Base-by-base conservation (phyloP, 1,140 invertebrate species). In the Musca vetustissima region DNA sequence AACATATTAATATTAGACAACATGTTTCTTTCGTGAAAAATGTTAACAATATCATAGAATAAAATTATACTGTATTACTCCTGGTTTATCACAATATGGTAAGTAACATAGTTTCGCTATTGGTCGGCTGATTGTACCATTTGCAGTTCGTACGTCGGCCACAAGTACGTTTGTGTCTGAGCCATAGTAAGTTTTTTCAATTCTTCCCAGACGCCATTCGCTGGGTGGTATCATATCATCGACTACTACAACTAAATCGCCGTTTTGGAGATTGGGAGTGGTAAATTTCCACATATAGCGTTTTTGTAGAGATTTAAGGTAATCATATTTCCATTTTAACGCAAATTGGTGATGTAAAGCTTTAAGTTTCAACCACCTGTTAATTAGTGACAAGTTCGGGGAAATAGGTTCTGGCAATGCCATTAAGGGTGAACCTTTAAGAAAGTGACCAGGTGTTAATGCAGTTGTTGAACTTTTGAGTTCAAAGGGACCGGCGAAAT, bases 401-500 rank as follows among this genome's bases (percentile, higher is more conserved):
- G n/a, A n/a, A n/a, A n/a, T n/a, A n/a, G n/a, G n/a, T n/a, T n/a
- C n/a, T n/a, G n/a, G n/a, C n/a, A n/a, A n/a, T n/a, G n/a, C n/a
- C n/a, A n/a, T n/a, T n/a, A n/a, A n/a, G n/a, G n/a, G n/a, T n/a
- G n/a, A n/a, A n/a, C n/a, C n/a, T n/a, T n/a, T n/a, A n/a, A n/a
- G n/a, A n/a, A n/a, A n/a, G n/a, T n/a, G n/a, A n/a, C n/a, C n/a
- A n/a, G n/a, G n/a, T n/a, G n/a, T n/a, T n/a, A n/a, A n/a, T n/a
- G n/a, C n/a, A n/a, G n/a, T n/a, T n/a, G 49, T 64, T 13, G 50
- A 69, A 11, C n/a, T 68, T 70, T 76, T 80, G 1, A 83, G 57
- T 1, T 68, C 28, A 9, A 80, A 70, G 1, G 80, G 78, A 22
- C 83, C 83, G 17, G 74, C 76, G 55, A 78, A 83, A 67, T 83